phyloP scores from a whole-genome alignment of 2,888 invertebrate species.

The Agrotis segetum region DNA sequence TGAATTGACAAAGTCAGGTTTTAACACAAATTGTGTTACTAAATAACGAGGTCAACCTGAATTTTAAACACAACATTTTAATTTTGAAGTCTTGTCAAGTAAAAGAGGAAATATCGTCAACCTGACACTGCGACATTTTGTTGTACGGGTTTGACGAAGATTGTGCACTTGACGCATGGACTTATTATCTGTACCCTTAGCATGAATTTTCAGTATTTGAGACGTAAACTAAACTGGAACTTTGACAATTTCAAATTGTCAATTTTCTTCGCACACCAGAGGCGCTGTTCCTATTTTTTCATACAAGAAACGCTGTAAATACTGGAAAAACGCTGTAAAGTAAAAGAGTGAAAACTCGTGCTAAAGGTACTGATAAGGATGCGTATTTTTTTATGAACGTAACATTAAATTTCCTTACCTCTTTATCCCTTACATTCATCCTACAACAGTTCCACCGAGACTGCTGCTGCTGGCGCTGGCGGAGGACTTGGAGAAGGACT shows the following conservation, averaged over 20 bases:
- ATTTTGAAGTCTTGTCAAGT: background rate
- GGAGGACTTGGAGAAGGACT: constrained; percentile 80
- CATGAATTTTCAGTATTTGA: no score
- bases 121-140: background rate
- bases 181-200: no score
- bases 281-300: no score
- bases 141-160: no score
- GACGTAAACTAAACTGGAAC: no score
- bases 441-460: constrained; percentile 51
- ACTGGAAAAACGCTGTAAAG: no score
- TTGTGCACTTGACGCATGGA: no score
- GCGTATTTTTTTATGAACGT: background rate
- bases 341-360: no score
- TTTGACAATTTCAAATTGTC: no score
- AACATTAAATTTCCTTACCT: background rate
- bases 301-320: no score
- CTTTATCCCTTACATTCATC: constrained; percentile 14
- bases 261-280: no score
- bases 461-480: constrained; percentile 74
- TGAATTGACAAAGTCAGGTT: background rate
- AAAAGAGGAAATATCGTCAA: background rate
- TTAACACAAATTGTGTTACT: background rate
- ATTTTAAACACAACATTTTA: background rate
- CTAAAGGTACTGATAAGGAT: no score
- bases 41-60: background rate